These are phyloP conservation scores for Poeciliopsis turneri DNA, from an alignment of 2,797 vertebrate genomes.

Conservation along the genomic window DNA sequence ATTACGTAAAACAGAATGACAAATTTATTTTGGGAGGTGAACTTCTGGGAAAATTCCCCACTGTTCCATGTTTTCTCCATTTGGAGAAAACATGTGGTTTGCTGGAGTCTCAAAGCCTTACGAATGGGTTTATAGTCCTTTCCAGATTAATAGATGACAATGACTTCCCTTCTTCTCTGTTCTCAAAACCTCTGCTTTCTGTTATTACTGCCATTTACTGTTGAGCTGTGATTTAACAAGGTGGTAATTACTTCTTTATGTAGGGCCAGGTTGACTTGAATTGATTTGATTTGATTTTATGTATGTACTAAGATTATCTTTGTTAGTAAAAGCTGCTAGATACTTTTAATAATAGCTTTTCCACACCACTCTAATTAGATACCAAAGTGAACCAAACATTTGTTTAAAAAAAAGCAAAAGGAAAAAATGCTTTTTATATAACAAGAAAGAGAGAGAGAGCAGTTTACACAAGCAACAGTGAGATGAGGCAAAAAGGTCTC, in stretches of 20 bases:
- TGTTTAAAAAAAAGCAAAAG: neutral
- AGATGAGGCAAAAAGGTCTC: conserved; percentile 30
- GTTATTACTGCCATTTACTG: neutral
- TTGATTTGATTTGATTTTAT: too few relatives aligned
- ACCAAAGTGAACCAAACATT: neutral
- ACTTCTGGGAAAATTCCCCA: neutral
- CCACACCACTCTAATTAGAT: neutral
- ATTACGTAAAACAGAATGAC: neutral
- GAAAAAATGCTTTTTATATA: conserved; percentile 37
- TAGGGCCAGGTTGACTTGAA: neutral
- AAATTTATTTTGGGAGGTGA: neutral
- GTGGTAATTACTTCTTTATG: neutral
- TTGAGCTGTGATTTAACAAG: neutral
- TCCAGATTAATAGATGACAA: neutral
- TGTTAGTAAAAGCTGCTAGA: neutral
- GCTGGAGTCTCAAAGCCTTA: neutral
- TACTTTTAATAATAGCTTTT: neutral
- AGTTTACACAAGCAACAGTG: conserved; percentile 13
- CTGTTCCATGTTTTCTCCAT: neutral
- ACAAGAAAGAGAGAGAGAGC: neutral
- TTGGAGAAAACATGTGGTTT: neutral
- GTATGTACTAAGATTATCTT: neutral
- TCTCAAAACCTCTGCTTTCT: neutral
- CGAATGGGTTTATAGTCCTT: neutral
- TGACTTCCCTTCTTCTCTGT: neutral